Evolutionary conservation across 2,888 invertebrate genomes (phyloP).

Genomic region (Aporophyla nigra): DNA sequence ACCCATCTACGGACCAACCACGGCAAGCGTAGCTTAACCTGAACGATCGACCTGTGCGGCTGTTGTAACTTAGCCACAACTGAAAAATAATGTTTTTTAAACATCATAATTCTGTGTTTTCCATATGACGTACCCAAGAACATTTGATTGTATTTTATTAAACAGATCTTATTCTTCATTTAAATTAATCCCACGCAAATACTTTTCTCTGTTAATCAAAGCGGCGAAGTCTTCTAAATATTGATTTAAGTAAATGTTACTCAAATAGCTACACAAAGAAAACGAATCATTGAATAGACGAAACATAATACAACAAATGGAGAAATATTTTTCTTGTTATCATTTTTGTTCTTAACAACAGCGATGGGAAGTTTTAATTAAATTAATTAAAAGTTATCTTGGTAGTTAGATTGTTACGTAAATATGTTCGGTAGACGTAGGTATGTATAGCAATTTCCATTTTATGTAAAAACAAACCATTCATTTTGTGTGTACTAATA

Average conservation of each 20-base stretch:
- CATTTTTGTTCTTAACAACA: conserved; percentile 51
- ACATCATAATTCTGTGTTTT: not conserved
- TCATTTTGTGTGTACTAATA: conserved; percentile 57
- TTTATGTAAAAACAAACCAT: conserved; percentile 64
- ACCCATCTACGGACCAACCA: too few relatives aligned
- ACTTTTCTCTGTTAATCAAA: conserved; percentile 22
- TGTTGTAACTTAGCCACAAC: too few relatives aligned
- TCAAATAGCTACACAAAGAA: conserved; percentile 36
- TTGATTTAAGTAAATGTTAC: conserved; percentile 45
- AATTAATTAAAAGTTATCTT: conserved; percentile 70
- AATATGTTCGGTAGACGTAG: conserved; percentile 36
- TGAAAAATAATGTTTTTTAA: not conserved
- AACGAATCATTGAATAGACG: conserved; percentile 45
- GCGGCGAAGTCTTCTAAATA: conserved; percentile 36
- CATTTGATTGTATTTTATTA: conserved; percentile 8
- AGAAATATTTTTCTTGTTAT: conserved; percentile 50
- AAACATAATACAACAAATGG: conserved; percentile 44
- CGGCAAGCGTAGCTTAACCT: too few relatives aligned
- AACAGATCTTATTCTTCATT: not conserved
- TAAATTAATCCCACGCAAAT: conserved; percentile 19
- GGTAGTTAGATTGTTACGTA: conserved; percentile 52
- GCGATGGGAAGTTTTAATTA: conserved; percentile 69
- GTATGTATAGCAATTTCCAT: conserved; percentile 47
- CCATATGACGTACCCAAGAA: not conserved
- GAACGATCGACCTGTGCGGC: too few relatives aligned